Conservation (phyloP, 1,140 invertebrate genomes). For the Bombus sibiricus region DNA sequence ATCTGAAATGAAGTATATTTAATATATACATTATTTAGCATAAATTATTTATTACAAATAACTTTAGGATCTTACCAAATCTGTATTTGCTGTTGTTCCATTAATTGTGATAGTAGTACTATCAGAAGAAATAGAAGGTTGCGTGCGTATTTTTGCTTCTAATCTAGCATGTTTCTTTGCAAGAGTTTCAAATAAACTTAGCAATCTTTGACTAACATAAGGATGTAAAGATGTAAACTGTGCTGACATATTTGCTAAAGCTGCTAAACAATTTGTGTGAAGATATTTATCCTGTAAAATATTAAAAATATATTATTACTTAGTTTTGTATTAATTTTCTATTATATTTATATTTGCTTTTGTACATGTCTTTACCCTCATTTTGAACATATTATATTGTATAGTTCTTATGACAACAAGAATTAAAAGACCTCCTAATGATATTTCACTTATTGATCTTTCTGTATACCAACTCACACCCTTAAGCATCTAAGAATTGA, state of each 20-base stretch:
- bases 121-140: conserved; percentile 57
- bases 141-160: conserved; percentile 80
- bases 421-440: conserved; percentile 97
- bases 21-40: conserved; percentile 26
- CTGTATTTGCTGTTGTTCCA: conserved; percentile 73
- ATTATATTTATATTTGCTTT: background rate
- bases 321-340: background rate
- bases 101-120: conserved; percentile 69
- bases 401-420: conserved; percentile 97
- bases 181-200: conserved; percentile 94
- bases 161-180: conserved; percentile 90
- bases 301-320: conserved; percentile 29
- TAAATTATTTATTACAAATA: conserved; percentile 4
- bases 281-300: conserved; percentile 93
- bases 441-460: conserved; percentile 94
- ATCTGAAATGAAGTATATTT: conserved; percentile 81
- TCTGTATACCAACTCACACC: conserved; percentile 96
- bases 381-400: conserved; percentile 98
- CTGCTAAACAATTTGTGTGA: conserved; percentile 98
- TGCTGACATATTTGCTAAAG: conserved; percentile 98
- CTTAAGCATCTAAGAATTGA: conserved; percentile 89
- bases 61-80: conserved; percentile 72
- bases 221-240: conserved; percentile 97
- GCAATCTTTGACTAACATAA: conserved; percentile 96
- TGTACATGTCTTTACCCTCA: conserved; percentile 86